A percentile compares a stretch with the other conserved stretches of the same genome.
Conservation (phyloP, 2,888 invertebrate genomes). For the Brenthis ino region DNA sequence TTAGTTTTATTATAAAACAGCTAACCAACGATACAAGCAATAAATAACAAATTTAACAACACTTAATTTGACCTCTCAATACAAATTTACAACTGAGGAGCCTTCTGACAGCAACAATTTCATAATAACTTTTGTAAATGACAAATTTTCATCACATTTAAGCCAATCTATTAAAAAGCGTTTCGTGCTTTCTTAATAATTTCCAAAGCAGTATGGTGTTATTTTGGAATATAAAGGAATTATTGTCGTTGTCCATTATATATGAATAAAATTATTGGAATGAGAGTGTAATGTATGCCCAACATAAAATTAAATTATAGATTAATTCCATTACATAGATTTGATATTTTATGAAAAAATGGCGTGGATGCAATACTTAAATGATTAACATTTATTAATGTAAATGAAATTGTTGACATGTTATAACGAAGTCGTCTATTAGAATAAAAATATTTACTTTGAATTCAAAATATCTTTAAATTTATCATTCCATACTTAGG, state of each 20-base stretch:
- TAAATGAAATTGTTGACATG: too few species aligned
- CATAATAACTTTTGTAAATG: not conserved
- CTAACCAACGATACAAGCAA: constrained; percentile 74
- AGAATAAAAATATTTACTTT: too few species aligned
- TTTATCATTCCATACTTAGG: too few species aligned
- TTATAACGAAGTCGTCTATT: too few species aligned
- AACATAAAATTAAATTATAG: not conserved
- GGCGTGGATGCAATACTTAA: too few species aligned
- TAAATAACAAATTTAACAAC: constrained; percentile 77
- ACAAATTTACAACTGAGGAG: constrained; percentile 53
- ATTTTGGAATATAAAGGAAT: constrained; percentile 2
- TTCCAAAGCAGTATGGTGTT: not conserved
- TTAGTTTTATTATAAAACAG: constrained; percentile 73
- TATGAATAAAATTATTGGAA: constrained; percentile 4
- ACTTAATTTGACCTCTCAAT: constrained; percentile 64
- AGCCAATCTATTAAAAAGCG: constrained; percentile 1
- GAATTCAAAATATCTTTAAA: too few species aligned
- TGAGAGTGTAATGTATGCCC: constrained; percentile 1
- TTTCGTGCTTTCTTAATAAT: not conserved
- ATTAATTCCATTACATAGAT: too few species aligned
- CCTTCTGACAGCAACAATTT: constrained; percentile 25
- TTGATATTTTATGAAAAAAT: too few species aligned
- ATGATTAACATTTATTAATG: too few species aligned
- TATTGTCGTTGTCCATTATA: constrained; percentile 11
- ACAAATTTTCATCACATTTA: constrained; percentile 2